These are phyloP conservation scores for Cephalopholis sonnerati DNA, from an alignment of 2,113 vertebrate species.

Conservation along the genomic window DNA sequence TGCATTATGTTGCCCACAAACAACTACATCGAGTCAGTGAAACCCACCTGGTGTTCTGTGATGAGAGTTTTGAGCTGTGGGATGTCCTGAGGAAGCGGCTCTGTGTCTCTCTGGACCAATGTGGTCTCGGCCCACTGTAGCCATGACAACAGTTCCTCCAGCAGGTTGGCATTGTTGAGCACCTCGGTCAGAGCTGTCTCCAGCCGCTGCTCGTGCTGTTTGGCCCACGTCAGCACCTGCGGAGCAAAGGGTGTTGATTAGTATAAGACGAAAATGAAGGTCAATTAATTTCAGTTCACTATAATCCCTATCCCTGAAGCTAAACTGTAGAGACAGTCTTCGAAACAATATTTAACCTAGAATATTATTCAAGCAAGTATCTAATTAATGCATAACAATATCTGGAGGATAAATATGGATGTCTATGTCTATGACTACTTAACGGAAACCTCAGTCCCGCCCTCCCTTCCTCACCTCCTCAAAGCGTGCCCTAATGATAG, in stretches of 20 bases:
- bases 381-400: background rate
- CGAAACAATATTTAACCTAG: background rate
- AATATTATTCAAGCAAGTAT: background rate
- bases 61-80: slow-evolving; percentile 94
- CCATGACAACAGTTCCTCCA: slow-evolving; percentile 97
- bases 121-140: slow-evolving; percentile 97
- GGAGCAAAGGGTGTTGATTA: background rate
- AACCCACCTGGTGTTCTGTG: slow-evolving; percentile 93
- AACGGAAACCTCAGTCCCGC: background rate
- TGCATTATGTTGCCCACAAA: background rate
- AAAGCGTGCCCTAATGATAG: slow-evolving; percentile 97
- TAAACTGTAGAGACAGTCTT: background rate
- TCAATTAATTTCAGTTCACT: background rate
- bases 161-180: slow-evolving; percentile 92
- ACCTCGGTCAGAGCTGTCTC: slow-evolving; percentile 92
- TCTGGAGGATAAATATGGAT: background rate
- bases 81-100: slow-evolving; percentile 94
- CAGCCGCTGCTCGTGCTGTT: slow-evolving; percentile 97
- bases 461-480: slow-evolving; percentile 89
- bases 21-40: background rate
- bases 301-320: background rate
- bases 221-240: slow-evolving; percentile 97
- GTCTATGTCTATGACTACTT: background rate
- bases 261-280: too few relatives aligned
- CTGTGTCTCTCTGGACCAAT: slow-evolving; percentile 93